These are phyloP conservation scores for Epirrhoe tristata DNA, from an alignment of 2,888 invertebrate genomes.

Conservation along the genomic window DNA sequence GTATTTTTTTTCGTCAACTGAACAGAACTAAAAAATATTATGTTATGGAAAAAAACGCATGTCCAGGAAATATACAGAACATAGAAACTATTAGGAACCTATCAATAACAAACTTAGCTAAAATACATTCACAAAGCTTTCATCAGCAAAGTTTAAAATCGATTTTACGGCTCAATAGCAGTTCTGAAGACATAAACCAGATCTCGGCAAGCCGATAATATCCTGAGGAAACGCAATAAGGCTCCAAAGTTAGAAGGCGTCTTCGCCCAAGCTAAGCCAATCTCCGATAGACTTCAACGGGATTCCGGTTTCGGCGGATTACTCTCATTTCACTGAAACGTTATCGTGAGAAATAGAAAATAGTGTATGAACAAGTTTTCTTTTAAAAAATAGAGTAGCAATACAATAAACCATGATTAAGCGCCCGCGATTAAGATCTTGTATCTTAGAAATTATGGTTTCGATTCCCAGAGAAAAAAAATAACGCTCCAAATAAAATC, in stretches of 20 bases:
- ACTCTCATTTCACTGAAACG: slow-evolving; percentile 16
- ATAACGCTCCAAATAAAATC: background rate
- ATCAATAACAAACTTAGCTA: background rate
- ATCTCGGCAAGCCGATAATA: slow-evolving; percentile 18
- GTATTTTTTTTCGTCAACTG: background rate
- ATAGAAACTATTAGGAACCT: background rate
- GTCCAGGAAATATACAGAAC: background rate
- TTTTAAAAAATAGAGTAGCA: background rate
- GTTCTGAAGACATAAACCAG: background rate
- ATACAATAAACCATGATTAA: background rate
- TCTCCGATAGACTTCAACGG: slow-evolving; percentile 23
- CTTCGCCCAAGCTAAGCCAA: slow-evolving; percentile 14
- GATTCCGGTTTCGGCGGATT: slow-evolving; percentile 22
- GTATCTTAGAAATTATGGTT: no score
- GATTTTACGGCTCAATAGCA: slow-evolving; percentile 2
- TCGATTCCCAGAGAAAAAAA: background rate
- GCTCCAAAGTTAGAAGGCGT: slow-evolving; percentile 12
- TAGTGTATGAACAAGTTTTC: background rate
- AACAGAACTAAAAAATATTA: background rate
- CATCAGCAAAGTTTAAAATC: background rate
- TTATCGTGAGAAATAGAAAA: slow-evolving; percentile 8
- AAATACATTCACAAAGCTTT: background rate
- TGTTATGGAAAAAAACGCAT: no score
- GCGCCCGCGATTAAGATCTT: background rate
- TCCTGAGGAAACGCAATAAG: slow-evolving; percentile 20